Percentiles rank a stretch among this genome's conserved stretches.
phyloP scores from a whole-genome alignment of 2,113 vertebrate genomes.

The Tretioscincus oriximinensis region DNA sequence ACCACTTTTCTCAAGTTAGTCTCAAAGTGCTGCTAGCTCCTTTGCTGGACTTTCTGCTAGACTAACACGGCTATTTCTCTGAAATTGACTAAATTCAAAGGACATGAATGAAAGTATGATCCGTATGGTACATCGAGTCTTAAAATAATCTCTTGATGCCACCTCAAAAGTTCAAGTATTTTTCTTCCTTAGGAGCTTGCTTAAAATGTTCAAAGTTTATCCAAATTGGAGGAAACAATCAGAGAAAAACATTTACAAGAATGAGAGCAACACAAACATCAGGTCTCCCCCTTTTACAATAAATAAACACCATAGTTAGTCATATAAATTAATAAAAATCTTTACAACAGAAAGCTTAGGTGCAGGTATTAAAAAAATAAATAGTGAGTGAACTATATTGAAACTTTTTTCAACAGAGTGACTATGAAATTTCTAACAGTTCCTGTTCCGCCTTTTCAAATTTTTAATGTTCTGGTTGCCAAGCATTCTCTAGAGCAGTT shows the following conservation, averaged over 20 bases:
- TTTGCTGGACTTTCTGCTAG: too few relatives aligned
- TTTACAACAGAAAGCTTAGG: not conserved
- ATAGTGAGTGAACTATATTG: too few relatives aligned
- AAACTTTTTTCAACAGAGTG: too few relatives aligned
- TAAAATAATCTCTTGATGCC: not conserved
- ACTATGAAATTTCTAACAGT: too few relatives aligned
- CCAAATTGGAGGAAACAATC: not conserved
- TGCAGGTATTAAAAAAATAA: not conserved
- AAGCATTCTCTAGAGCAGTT: too few relatives aligned
- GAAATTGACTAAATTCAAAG: not conserved
- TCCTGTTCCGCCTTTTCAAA: too few relatives aligned
- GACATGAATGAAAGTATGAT: not conserved
- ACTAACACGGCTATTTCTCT: too few relatives aligned
- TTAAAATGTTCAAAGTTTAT: not conserved
- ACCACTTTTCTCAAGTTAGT: too few relatives aligned
- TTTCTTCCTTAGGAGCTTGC: not conserved
- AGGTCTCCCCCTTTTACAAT: not conserved
- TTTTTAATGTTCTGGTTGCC: too few relatives aligned
- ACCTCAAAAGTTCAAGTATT: not conserved
- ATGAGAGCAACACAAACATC: not conserved
- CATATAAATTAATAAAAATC: not conserved
- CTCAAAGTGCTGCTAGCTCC: too few relatives aligned
- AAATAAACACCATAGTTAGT: not conserved
- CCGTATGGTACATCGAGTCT: not conserved
- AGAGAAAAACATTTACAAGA: not conserved